Percentiles rank a stretch among this genome's conserved stretches.
These are phyloP conservation scores for Paramormyrops hopkinsi DNA, from an alignment of 2,797 vertebrate genomes.

Conservation along the genomic window DNA sequence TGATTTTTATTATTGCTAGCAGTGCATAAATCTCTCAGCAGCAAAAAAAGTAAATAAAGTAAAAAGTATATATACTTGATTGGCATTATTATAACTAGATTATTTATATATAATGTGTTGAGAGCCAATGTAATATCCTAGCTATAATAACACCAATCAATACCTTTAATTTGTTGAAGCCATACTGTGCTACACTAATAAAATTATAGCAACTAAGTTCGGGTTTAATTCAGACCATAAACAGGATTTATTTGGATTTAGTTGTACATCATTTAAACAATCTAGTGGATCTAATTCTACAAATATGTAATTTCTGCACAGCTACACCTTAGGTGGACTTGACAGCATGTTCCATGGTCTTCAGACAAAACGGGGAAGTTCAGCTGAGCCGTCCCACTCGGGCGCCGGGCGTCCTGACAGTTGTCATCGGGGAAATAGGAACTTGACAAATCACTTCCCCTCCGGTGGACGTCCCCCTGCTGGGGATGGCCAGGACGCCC, in stretches of 20 bases:
- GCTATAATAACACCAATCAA: background rate
- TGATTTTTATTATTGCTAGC: background rate
- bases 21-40: background rate
- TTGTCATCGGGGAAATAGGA: slow-evolving; percentile 35
- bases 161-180: background rate
- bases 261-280: background rate
- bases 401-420: slow-evolving; percentile 27
- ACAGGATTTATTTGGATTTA: background rate
- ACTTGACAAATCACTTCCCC: slow-evolving; percentile 40
- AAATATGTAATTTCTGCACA: slow-evolving; percentile 19
- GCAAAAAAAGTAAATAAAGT: background rate
- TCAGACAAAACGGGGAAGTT: slow-evolving; percentile 36
- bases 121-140: background rate
- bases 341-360: slow-evolving; percentile 23
- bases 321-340: slow-evolving; percentile 25
- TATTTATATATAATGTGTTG: background rate
- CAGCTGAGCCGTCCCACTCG: background rate
- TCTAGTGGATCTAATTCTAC: background rate
- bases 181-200: background rate
- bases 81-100: background rate
- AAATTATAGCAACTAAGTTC: background rate
- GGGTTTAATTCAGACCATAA: background rate
- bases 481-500: background rate
- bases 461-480: slow-evolving; percentile 22
- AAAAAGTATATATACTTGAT: background rate